Base-by-base conservation (phyloP, 35 echinoderm and acorn worm species). In the Apostichopus californicus region DNA sequence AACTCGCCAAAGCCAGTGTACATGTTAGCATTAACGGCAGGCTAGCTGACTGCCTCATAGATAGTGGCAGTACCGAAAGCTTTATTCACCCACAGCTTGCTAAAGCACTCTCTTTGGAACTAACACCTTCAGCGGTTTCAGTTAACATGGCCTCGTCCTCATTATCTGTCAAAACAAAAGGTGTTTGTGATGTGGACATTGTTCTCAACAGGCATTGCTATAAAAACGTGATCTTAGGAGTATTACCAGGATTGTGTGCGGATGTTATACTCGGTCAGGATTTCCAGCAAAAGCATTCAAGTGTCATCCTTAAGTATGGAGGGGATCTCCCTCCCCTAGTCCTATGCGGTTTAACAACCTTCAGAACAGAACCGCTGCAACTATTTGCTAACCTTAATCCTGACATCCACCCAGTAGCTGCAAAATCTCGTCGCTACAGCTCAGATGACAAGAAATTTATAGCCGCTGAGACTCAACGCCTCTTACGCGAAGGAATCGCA, bases 141-240 rank as follows among this genome's bases (percentile, higher is more conserved):
- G 72, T 77, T 77, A 90, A 55, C 26, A 77, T 73, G 88, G 88
- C 88, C 23, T 90, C 88, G 9, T 75, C 88, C 0, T 90, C 88
- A 21, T 77, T 25, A 25, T 25, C 0, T 25, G 24, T 25, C 24
- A 25, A 25, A 25, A 0, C 24, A 25, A 25, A 25, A 25, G 24
- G 24, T 25, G 24, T 25, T 25, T 25, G 24, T 25, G 0, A 25
- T 25, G 24, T 0, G 24, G 66, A 18, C 66, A 71, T 71, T 71
- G 24, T 25, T 25, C 24, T 25, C 24, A 25, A 25, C 24, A 25
- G 24, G 24, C 24, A 25, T 25, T 25, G 66, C 66, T 71, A 71
- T 71, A 71, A 71, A 71, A 71, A 71, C 66, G 66, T 71, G 66
- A 71, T 71, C 66, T 71, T 71, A 71, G 66, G 66, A 71, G 66